Base-by-base conservation (phyloP, 2,888 invertebrate genomes). In the Volucella inflata region DNA sequence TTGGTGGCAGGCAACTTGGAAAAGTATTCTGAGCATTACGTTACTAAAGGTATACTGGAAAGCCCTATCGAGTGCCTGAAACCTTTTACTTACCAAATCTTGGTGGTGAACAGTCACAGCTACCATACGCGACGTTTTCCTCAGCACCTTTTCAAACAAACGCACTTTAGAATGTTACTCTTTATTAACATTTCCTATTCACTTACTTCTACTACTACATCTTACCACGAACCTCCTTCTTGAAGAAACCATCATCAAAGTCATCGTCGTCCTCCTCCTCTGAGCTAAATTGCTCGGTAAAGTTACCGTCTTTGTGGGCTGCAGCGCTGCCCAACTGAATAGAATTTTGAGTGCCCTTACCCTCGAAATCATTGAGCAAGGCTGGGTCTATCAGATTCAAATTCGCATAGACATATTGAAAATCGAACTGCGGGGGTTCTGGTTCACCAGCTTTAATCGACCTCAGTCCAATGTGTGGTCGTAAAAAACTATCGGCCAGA, bases 311-410 rank as follows among this genome's bases (percentile, higher is more conserved):
- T 3, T 55, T 67, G 9, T 36, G n/a, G 0, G 40, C 2, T 4
- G 16, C 40, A 38, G 40, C 46, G 6, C 14, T 55, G 0, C 88
- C 88, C 72, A 88, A 80, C 16, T 88, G 87, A 42, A 88, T 89
- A 0, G 84, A 87, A 74, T 89, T 89, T 60, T 89, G 89, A 9
- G 89, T 88, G 1, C 89, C 88, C 36, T 88, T 88, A 1, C 88
- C 88, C 16, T 80, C 87, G 44, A 89, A 88, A 76, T 89, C 89
- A 2, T 84, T 88, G 65, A 89, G 71, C 16, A 89, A 65, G 4
- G 81, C 88, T 8, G 89, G 89, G 83, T 89, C 89, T 59, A 89
- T 89, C 59, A 89, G 83, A 82, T 89, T 89, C 30, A 89, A 87
- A 78, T 89, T 88, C 2, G 89, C 88, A 70, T 88, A 88, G 17